Conservation (phyloP, 2,113 vertebrate species). For the Rhabdornis inornatus region DNA sequence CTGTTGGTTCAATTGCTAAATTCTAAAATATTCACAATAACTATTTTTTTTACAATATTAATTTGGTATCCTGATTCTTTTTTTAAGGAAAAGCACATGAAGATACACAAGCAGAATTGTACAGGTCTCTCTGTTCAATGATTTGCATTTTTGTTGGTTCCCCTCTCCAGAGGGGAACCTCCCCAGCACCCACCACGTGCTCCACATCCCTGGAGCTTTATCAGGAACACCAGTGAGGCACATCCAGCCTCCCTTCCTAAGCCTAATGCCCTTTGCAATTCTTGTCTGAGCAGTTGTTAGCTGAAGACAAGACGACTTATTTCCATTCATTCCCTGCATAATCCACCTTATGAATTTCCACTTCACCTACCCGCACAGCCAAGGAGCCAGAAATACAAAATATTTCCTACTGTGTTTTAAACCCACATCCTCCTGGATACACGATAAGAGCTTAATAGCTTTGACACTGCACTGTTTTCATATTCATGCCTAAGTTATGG, state of each 20-base stretch:
- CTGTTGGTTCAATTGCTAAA: not conserved
- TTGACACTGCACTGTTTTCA: slow-evolving; percentile 32
- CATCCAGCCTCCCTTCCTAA: not conserved
- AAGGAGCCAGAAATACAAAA: slow-evolving; percentile 10
- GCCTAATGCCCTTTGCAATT: slow-evolving; percentile 19
- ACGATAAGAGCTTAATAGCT: slow-evolving; percentile 52
- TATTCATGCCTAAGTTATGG: slow-evolving; percentile 57
- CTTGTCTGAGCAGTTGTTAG: slow-evolving; percentile 21
- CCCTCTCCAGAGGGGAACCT: not conserved
- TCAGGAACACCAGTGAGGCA: not conserved
- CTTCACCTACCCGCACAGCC: not conserved
- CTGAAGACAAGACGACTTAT: slow-evolving; percentile 32
- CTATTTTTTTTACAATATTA: not conserved
- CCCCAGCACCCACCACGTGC: not conserved
- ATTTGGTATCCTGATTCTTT: not conserved
- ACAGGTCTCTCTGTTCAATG: not conserved
- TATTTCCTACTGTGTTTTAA: slow-evolving; percentile 50
- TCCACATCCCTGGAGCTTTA: not conserved
- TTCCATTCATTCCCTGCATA: slow-evolving; percentile 21
- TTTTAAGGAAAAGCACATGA: not conserved
- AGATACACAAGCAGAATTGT: not conserved
- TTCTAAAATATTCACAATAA: slow-evolving; percentile 20
- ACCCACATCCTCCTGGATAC: slow-evolving; percentile 25
- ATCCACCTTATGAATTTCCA: slow-evolving; percentile 49
- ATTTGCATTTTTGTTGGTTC: not conserved